phyloP scores from a whole-genome alignment of 2,113 vertebrate genomes.

The Gracilinanus agilis region DNA sequence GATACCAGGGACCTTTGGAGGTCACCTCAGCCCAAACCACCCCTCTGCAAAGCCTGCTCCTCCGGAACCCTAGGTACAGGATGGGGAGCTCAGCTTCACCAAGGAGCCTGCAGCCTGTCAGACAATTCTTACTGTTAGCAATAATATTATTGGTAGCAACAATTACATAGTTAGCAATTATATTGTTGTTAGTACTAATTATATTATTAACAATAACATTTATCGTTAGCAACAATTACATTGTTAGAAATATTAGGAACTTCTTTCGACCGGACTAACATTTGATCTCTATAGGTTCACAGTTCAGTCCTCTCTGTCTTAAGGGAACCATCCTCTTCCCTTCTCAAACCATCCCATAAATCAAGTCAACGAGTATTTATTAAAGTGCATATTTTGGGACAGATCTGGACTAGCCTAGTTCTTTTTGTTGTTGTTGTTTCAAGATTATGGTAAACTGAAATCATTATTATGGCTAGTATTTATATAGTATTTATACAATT shows the following conservation, averaged over 20 bases:
- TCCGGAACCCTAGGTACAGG: neutral
- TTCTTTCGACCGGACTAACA: too few relatives aligned
- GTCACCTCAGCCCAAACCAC: neutral
- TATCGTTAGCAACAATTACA: too few relatives aligned
- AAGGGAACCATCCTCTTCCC: neutral
- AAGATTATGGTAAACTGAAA: neutral
- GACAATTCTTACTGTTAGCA: too few relatives aligned
- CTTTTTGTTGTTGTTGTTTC: neutral
- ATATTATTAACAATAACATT: too few relatives aligned
- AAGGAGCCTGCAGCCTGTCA: neutral
- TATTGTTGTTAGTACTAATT: too few relatives aligned
- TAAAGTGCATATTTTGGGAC: neutral
- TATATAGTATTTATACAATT: neutral
- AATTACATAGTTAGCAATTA: neutral
- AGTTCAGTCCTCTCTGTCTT: neutral
- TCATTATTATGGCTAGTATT: neutral
- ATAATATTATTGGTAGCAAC: neutral
- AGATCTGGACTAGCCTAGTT: neutral
- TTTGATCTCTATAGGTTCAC: neutral
- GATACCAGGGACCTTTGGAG: neutral
- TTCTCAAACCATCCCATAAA: fast-evolving
- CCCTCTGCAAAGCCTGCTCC: too few relatives aligned
- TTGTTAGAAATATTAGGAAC: neutral
- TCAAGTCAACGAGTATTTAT: neutral
- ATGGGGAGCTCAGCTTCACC: neutral